Percentiles rank a stretch among this genome's conserved stretches.
phyloP scores from a whole-genome alignment of 2,888 invertebrate species.

The Marronus borbonicus region DNA sequence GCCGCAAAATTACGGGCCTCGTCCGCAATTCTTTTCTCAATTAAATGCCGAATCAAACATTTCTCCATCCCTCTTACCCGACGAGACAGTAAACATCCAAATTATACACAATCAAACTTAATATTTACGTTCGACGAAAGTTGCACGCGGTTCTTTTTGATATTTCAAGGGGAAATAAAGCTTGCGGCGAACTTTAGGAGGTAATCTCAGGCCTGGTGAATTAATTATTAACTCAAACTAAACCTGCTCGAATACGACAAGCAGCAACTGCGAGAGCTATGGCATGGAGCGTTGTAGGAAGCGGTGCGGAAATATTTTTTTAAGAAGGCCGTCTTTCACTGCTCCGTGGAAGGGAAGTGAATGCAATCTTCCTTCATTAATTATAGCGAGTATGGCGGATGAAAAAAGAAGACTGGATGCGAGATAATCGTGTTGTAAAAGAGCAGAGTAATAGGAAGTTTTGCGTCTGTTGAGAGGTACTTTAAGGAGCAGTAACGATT shows the following conservation, averaged over 20 bases:
- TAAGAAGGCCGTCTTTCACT: not conserved
- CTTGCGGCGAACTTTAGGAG: constrained; percentile 34
- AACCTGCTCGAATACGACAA: constrained; percentile 22
- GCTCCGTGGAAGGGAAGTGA: constrained; percentile 50
- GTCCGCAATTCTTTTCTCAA: not conserved
- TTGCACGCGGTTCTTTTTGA: constrained; percentile 14
- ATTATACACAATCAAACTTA: constrained; percentile 43
- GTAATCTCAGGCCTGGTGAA: constrained; percentile 38
- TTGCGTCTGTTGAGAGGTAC: too few species aligned
- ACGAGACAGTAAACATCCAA: constrained; percentile 41
- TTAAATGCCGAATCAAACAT: constrained; percentile 1
- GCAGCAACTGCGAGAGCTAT: not conserved
- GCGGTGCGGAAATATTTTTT: not conserved
- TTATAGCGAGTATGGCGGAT: constrained; percentile 48
- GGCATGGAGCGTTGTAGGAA: not conserved
- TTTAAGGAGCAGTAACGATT: too few species aligned
- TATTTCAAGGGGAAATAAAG: constrained; percentile 34
- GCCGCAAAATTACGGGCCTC: not conserved
- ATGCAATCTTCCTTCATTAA: constrained; percentile 58
- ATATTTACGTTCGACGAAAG: constrained; percentile 35
- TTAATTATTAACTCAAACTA: constrained; percentile 51
- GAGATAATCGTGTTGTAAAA: not conserved
- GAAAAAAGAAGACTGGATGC: not conserved
- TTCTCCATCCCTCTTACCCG: not conserved
- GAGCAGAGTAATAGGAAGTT: too few species aligned